These are phyloP conservation scores for Sebastes vulpes DNA, from an alignment of 2,797 vertebrate species.

Conservation along the genomic window DNA sequence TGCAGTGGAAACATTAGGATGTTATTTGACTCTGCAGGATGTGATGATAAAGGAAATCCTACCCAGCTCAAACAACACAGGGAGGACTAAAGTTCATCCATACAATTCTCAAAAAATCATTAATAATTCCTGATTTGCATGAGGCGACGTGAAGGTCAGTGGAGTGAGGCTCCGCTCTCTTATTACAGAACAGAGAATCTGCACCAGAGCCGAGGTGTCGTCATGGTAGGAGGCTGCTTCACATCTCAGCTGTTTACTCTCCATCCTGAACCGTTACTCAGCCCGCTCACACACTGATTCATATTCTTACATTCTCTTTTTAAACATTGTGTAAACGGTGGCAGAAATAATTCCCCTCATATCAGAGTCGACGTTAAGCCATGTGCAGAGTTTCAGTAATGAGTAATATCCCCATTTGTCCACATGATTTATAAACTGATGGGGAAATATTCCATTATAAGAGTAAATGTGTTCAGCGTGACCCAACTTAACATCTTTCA, in stretches of 20 bases:
- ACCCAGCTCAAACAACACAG: neutral
- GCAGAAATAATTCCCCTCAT: conserved; percentile 56
- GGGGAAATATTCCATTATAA: conserved; percentile 47
- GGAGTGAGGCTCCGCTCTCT: conserved; percentile 2
- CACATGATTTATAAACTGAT: conserved; percentile 40
- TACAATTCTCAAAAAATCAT: conserved; percentile 48
- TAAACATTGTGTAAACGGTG: conserved; percentile 1
- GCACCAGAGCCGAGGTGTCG: conserved; percentile 20
- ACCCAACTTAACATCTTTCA: conserved; percentile 24
- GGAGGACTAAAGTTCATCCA: conserved; percentile 8
- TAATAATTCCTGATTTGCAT: conserved; percentile 67
- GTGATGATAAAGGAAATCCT: neutral
- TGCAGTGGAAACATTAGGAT: neutral
- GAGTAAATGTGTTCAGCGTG: conserved; percentile 33
- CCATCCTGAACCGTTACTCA: conserved; percentile 12
- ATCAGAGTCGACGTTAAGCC: conserved; percentile 33
- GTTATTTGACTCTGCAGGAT: neutral
- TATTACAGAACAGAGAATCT: conserved; percentile 29
- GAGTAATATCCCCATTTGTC: conserved; percentile 42
- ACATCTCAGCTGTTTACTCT: conserved; percentile 44
- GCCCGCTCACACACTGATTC: conserved; percentile 36
- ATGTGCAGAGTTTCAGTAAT: conserved; percentile 46
- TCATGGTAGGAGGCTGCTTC: conserved; percentile 12
- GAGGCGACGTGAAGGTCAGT: conserved; percentile 36
- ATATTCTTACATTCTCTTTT: conserved; percentile 59